Base-by-base conservation (phyloP, 2,113 vertebrate genomes). In the Alosa alosa region DNA sequence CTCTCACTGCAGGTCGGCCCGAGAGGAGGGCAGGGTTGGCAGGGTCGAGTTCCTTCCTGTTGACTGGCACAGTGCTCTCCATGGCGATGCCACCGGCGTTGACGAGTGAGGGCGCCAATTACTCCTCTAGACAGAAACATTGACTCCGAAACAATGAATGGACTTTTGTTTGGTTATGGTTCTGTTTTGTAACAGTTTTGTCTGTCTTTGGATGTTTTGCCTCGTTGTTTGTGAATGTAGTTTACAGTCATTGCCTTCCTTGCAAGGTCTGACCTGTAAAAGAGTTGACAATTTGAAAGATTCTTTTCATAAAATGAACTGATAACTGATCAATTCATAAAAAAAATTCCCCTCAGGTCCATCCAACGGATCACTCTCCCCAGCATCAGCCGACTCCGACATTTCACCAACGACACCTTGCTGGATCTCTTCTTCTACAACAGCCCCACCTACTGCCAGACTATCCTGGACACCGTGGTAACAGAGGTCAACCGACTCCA, bases 371-470 rank as follows among this genome's bases (percentile, higher is more conserved):
- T 99, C 91, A 99, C 98, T 4, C 88, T 99, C 82, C 98, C 98
- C 25, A 99, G 98, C 93, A 99, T 99, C 93, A 97, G 97, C 45
- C 96, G 97, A 46, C 94, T 99, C 31, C 95, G 98, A 25, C 97
- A 99, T 92, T 99, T 99, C 93, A 98, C 97, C 93, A 99, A 99
- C 1, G 98, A 99, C 93, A 99, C 98, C 0, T 95, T 99, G 86
- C 93, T 99, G 91, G 98, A 99, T 83, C 96, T 99, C 44, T 99
- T 99, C 95, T 99, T 99, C 93, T 99, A 99, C 91, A 99, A 99
- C 88, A 99, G 98, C 90, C 95, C 97, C 93, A 99, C 98, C 88
- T 99, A 99, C 85, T 98, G 98, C 91, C 98, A 99, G 94, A 99
- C 98, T 86, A 99, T 99, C 46, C 96, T 99, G 93, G 97, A 99